Conservation (phyloP, 35 echinoderm and acorn worm species). For the Strongylocentrotus purpuratus region DNA sequence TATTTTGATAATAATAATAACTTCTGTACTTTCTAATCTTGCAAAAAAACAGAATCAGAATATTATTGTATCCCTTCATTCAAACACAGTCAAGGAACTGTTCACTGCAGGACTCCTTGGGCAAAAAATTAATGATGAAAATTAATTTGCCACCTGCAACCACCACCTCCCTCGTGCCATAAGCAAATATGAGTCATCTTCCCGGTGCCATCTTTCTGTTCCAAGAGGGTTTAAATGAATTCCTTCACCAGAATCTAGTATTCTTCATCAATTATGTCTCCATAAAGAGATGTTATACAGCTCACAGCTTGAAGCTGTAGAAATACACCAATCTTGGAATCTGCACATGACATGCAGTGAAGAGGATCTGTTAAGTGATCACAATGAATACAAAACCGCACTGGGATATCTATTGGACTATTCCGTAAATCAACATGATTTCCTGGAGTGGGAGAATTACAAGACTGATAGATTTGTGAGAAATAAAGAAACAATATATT, state of each 20-base stretch:
- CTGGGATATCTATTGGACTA: no score
- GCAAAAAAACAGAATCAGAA: not conserved
- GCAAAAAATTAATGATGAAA: not conserved
- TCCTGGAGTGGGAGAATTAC: no score
- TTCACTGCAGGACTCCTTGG: not conserved
- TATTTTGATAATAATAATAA: no score
- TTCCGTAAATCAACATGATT: no score
- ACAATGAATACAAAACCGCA: no score
- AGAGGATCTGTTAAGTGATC: no score
- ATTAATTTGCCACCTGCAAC: constrained; percentile 10
- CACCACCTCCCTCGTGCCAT: not conserved
- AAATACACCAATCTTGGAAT: not conserved
- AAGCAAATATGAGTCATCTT: not conserved
- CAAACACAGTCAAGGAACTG: not conserved
- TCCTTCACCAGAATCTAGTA: not conserved
- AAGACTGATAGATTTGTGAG: no score
- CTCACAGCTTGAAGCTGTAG: not conserved
- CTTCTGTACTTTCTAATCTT: no score
- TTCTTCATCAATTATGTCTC: not conserved
- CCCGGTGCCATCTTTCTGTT: not conserved
- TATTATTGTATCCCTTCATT: not conserved
- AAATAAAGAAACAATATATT: no score
- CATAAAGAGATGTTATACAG: not conserved
- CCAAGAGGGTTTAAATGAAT: not conserved
- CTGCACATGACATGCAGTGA: no score